Evolutionary conservation across 2,113 vertebrate genomes (phyloP).

Genomic region (Equus przewalskii): DNA sequence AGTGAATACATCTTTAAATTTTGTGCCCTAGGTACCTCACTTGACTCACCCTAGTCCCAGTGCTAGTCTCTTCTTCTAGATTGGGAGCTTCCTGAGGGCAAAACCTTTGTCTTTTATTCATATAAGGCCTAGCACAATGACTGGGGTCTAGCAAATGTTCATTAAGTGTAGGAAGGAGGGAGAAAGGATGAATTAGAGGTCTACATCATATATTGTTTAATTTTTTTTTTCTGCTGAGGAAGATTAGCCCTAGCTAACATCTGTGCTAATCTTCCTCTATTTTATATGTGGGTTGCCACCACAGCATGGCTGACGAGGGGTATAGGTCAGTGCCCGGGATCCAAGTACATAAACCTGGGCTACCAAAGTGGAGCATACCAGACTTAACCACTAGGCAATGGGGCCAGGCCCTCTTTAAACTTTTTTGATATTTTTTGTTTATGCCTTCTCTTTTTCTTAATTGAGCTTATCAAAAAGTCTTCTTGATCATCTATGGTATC

Average conservation of each 20-base stretch:
- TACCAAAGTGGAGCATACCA: too few species aligned
- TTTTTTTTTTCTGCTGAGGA: too few species aligned
- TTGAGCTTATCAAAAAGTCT: conserved; percentile 15
- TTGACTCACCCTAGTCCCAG: background rate
- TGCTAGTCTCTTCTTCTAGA: background rate
- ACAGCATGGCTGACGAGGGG: too few species aligned
- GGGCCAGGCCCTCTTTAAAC: background rate
- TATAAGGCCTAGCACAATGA: background rate
- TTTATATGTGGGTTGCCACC: too few species aligned
- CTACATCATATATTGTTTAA: background rate
- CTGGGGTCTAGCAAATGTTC: background rate
- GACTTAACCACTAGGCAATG: too few species aligned
- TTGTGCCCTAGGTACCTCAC: background rate
- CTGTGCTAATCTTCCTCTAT: too few species aligned
- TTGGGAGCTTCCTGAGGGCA: background rate
- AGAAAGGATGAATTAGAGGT: background rate
- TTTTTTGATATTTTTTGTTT: conserved; percentile 40
- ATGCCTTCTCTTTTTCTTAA: conserved; percentile 14
- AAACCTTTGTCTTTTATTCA: conserved; percentile 9
- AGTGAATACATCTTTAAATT: background rate
- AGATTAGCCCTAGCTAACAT: too few species aligned
- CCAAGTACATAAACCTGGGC: too few species aligned
- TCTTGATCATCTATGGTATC: background rate
- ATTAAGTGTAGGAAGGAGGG: background rate
- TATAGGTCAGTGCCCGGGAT: too few species aligned